These are phyloP conservation scores for Leptinotarsa texana DNA, from an alignment of 1,140 invertebrate species.

Conservation along the genomic window DNA sequence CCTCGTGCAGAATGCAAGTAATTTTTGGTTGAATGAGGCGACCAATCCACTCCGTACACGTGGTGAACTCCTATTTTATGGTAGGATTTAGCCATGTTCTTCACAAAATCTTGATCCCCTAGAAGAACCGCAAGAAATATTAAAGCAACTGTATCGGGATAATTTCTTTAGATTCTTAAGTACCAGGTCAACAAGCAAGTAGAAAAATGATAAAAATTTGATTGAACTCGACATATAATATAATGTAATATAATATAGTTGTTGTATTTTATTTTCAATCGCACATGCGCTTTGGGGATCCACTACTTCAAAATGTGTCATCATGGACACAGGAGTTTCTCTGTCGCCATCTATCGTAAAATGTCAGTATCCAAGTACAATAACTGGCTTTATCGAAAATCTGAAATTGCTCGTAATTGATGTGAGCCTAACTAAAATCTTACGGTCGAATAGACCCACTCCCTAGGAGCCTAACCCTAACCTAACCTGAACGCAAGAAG, in stretches of 20 bases:
- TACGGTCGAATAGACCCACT: no score
- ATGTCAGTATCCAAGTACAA: no score
- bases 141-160: background rate
- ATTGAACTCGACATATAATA: no score
- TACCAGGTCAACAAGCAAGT: background rate
- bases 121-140: background rate
- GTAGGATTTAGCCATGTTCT: constrained; percentile 36
- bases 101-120: constrained; percentile 25
- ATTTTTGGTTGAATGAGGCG: constrained; percentile 28
- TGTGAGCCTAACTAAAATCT: no score
- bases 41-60: constrained; percentile 40
- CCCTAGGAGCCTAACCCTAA: no score
- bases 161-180: background rate
- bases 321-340: no score
- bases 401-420: no score
- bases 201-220: no score
- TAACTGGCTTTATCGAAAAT: no score
- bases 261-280: background rate
- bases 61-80: constrained; percentile 31
- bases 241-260: no score
- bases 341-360: no score
- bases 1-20: constrained; percentile 34
- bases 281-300: background rate
- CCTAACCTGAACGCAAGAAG: no score
- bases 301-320: background rate